Evolutionary conservation across 2,113 vertebrate species (phyloP), one percentile per base, ranked within the genome.

Genomic region (Rhodinocichla rosea): DNA sequence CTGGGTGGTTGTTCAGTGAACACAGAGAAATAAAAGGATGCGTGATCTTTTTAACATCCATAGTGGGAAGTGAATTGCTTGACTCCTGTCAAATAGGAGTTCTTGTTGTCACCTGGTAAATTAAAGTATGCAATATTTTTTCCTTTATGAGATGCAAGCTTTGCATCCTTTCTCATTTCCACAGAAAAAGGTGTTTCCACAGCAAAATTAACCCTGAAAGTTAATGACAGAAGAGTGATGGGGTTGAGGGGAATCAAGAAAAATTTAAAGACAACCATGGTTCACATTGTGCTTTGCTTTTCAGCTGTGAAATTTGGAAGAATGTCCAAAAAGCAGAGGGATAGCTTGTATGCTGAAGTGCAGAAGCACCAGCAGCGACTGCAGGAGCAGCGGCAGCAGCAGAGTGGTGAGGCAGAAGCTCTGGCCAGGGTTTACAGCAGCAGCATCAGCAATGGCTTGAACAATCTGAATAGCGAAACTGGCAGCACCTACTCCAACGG

Each of bases 281-380:
- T 44, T 94, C 7, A 1, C 26, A 13, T 35, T 89, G 17, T 93
- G 73, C 77, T 96, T 96, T 96, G 76, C 39, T 97, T 96, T 97
- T 71, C 97, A 99, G 99, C 99, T 96, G 99, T 99, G 82, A 99
- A 99, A 92, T 99, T 99, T 77, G 99, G 99, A 78, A 99, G 99
- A 96, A 99, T 99, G 99, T 99, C 99, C 87, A 99, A 99, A 98
- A 99, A 99, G 97, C 99, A 99, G 91, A 98, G 99, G 24, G 99
- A 99, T 97, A 99, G 99, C 93, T 97, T 99, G 75, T 99, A 99
- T 0, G 99, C 99, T 3, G 99, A 99, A 97, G 99, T 99, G 82
- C 99, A 99, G 97, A 99, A 99, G 97, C 99, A 99, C 98, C 99
- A 99, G 97, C 99, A 99, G 55, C 97, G 99, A 21, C 97, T 99